Evolutionary conservation across 2,888 invertebrate species (phyloP).

Genomic region (Eustalomyia histrio): DNA sequence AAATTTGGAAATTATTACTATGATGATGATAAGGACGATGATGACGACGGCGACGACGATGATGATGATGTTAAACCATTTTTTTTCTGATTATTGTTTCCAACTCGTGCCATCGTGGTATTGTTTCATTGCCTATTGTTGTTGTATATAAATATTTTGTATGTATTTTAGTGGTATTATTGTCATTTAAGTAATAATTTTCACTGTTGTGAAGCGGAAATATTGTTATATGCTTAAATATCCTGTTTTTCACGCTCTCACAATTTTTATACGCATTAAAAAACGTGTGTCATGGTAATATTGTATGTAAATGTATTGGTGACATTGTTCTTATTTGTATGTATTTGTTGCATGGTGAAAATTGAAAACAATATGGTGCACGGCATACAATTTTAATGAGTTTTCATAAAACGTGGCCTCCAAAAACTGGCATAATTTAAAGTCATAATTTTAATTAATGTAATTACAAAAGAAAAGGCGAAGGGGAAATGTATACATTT

Average conservation of each 20-base stretch:
- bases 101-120: background rate
- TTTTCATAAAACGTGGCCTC: conserved; percentile 36
- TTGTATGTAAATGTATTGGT: background rate
- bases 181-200: conserved; percentile 75
- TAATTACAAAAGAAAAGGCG: background rate
- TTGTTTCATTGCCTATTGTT: conserved; percentile 39
- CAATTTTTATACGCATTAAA: conserved; percentile 19
- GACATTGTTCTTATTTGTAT: background rate
- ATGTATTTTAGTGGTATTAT: conserved; percentile 16
- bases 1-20: conserved; percentile 13
- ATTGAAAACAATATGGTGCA: conserved; percentile 32
- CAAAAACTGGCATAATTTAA: conserved; percentile 13
- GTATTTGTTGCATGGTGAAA: background rate
- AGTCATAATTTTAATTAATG: background rate
- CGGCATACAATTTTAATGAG: conserved; percentile 53
- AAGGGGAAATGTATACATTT: background rate
- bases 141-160: conserved; percentile 64
- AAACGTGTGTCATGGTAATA: conserved; percentile 31
- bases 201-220: conserved; percentile 50
- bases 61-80: conserved; percentile 44
- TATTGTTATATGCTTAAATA: conserved; percentile 57
- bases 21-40: conserved; percentile 36
- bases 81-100: conserved; percentile 39
- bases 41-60: conserved; percentile 42
- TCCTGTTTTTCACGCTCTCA: conserved; percentile 54